Evolutionary conservation across 2,797 vertebrate species (phyloP), one percentile per base, ranked within the genome.

Genomic region (Danio albolineatus): DNA sequence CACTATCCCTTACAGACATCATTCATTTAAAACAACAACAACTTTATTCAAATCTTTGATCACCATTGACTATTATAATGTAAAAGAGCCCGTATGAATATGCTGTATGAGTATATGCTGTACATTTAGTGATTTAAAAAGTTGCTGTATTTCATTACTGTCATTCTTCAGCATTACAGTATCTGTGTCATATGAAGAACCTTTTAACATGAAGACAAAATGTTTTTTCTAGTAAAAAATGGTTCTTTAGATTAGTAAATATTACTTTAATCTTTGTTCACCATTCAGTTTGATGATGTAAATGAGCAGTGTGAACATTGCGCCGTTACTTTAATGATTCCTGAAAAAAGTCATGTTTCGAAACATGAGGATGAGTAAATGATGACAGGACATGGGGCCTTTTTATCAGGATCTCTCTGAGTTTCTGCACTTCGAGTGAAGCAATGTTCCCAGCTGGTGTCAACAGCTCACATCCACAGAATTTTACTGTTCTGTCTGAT

Each of bases 401-500:
- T 76, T 60, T 79, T 73, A 43, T 74, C 75, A 75, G 43, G 46
- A 76, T 16, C 62, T 53, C 39, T 67, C n/a, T 76, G 44, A 61
- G 10, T 81, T 84, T 77, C 78, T 83, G 75, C 73, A 62, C 39
- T 54, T 48, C 9, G 10, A 70, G 66, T 80, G 43, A 77, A 80
- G 54, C 64, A 77, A 79, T 41, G 62, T 65, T 73, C 72, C 72
- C 76, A 80, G 76, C 85, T 82, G 75, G 76, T 78, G 65, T 73
- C 81, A 53, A 84, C 78, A 84, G 73, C 51, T 90, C 84, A 82
- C 41, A 77, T 60, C 76, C 38, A 21, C 62, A 73, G 80, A 76
- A 53, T 80, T 75, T 80, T 61, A 49, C 64, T 51, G 7, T 72
- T 71, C 76, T 88, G 85, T 86, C 81, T 91, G 91, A 91, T 79